Base-by-base conservation (phyloP, 2,888 invertebrate genomes). In the Cyrtodaria siliqua region DNA sequence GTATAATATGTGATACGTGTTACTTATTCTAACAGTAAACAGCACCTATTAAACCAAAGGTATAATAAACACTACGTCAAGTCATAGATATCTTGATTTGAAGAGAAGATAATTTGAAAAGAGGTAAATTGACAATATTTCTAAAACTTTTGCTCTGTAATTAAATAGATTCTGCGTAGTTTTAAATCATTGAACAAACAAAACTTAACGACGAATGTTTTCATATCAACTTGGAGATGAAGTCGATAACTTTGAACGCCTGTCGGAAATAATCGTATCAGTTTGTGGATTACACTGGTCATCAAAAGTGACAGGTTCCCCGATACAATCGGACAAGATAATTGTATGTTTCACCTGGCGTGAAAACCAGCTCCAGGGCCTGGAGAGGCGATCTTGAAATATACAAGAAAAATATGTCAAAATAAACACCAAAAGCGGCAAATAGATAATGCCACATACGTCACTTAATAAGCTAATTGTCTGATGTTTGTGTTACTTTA, bases 261-360 rank as follows among this genome's bases (percentile, higher is more conserved):
- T 44, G 44, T 44, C 44, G 16, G 12, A 49, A 50, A 59, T 49
- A 59, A 50, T 66, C 73, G 73, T 78, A 70, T 70, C 69, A 62
- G 8, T 12, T 2, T n/a, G 66, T 27, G 66, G 66, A 69, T 70
- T 67, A 62, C 66, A 50, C 73, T 27, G 20, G 52, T 47, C 61
- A 66, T 78, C 73, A 62, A 53, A 69, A 60, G 40, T 79, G 79
- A 74, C 79, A 74, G 52, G 49, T 60, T 53, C 29, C 20, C 16
- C 16, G 79, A 74, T 74, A 62, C 42, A 20, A 71, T 79, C 69
- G 29, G 68, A 70, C 62, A 72, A 57, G 60, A 69, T 76, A 76
- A 72, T 71, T 72, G 57, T 60, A 69, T 47, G 55, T 72, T 76
- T 72, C 75, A 72, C 79, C 69, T 75, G 75, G 69, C 52, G 69